Percentiles rank a stretch among this genome's conserved stretches.
Evolutionary conservation across 2,113 vertebrate genomes (phyloP).

Genomic region (Austrofundulus limnaeus): DNA sequence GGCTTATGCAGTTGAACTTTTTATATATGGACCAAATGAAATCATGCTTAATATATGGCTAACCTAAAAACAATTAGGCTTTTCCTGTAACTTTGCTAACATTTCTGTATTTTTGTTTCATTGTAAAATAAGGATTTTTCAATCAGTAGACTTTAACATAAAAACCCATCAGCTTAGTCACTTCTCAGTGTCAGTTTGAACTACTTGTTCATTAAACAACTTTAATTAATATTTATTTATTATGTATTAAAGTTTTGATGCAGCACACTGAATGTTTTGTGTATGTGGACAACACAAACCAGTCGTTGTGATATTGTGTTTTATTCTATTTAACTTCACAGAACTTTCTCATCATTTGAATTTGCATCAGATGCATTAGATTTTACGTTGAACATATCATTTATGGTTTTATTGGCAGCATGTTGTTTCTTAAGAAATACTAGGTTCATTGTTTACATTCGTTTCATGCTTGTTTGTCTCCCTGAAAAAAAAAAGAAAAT

Average conservation of each 20-base stretch:
- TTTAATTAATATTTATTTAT: background rate
- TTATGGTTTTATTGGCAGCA: background rate
- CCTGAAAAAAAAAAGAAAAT: background rate
- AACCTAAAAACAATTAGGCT: no score
- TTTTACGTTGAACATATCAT: no score
- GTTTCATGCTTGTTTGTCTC: background rate
- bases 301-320: background rate
- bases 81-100: no score
- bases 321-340: no score
- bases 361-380: background rate
- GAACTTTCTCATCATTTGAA: background rate
- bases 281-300: no score
- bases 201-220: background rate
- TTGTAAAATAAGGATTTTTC: background rate
- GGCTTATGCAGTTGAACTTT: background rate
- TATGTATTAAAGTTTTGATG: background rate
- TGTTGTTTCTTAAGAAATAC: background rate
- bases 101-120: background rate
- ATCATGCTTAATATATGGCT: no score
- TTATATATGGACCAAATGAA: no score
- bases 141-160: background rate
- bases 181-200: background rate
- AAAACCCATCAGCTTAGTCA: background rate
- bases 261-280: no score
- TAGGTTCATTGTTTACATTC: background rate